A percentile compares a stretch with the other conserved stretches of the same genome.
These are phyloP conservation scores for Myotis brandtii DNA, from an alignment of 2,113 vertebrate genomes.

Conservation along the genomic window DNA sequence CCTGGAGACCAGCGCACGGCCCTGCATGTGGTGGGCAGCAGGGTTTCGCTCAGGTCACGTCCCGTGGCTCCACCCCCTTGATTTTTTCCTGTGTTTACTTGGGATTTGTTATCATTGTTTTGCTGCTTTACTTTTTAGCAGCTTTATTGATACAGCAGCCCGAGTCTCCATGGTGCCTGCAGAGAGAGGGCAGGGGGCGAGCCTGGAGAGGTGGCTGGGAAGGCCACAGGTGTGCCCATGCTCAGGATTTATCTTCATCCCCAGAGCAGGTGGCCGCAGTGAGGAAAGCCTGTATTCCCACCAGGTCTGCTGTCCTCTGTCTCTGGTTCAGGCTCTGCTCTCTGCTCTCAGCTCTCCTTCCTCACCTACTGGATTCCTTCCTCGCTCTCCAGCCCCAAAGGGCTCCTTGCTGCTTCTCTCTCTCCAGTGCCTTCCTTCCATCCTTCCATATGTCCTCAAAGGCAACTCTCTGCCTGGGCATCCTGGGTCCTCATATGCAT, in stretches of 20 bases:
- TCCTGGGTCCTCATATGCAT: fast-evolving
- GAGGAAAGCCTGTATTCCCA: neutral
- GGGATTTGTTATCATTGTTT: neutral
- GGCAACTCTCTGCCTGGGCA: neutral
- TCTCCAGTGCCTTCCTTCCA: fast-evolving
- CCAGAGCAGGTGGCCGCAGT: neutral
- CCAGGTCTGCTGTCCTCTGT: neutral
- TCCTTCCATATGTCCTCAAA: neutral
- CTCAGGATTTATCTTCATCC: neutral
- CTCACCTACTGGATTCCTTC: neutral
- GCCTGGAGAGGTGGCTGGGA: neutral
- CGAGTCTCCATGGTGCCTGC: fast-evolving
- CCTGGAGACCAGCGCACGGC: fast-evolving
- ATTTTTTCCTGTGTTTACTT: neutral
- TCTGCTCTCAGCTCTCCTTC: neutral
- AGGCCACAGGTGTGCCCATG: fast-evolving
- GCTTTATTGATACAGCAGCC: neutral
- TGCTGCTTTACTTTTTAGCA: neutral
- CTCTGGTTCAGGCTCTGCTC: neutral
- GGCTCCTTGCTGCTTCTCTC: neutral
- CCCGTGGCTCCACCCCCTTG: neutral
- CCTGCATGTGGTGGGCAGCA: fast-evolving
- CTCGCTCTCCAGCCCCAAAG: neutral
- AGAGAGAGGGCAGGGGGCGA: neutral
- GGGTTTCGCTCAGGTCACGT: neutral